Evolutionary conservation across 2,113 vertebrate genomes (phyloP), one percentile per base, ranked within the genome.

Genomic region (Petromus typicus): DNA sequence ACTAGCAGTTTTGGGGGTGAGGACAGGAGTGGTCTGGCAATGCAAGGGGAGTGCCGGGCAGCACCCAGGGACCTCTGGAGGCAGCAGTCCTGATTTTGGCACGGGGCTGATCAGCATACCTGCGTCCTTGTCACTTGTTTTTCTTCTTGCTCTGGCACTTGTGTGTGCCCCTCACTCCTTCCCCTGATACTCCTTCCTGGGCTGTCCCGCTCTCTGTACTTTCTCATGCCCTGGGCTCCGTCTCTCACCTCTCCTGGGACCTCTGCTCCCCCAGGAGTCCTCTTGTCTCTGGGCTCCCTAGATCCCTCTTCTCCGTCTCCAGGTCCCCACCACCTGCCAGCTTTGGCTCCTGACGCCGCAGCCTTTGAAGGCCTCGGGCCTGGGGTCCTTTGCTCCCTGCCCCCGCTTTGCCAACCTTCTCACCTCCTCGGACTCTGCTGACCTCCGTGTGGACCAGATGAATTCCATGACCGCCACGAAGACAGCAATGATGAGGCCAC

Each of bases 391-490:
- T 3, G 11, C 7, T 14, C 9, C 25, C 40, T 22, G 1, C 13
- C 37, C 5, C 59, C 1, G 3, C 37, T 5, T 3, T 6, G 4
- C 73, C 66, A 43, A 3, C 14, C 40, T 45, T 45, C 98, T 98
- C 98, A 99, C 99, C 99, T 99, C 99, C 59, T 99, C 99, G 0
- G 99, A 99, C 97, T 99, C 99, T 0, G 99, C 99, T 0, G 98
- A 98, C 97, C 99, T 98, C 16, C 99, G 98, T 0, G 99, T 99
- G 91, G 99, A 99, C 99, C 99, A 99, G 34, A 99, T 98, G 51
- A 99, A 99, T 95, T 99, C 99, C 99, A 99, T 99, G 97, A 99
- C 98, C 2, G 99, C 99, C 93, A 99, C 99, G 0, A 99, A 99
- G 91, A 99, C 99, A 2, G 99, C 99, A 5, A 99, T 99, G 97